Conservation (phyloP, 2,888 invertebrate species). For the Amphipyra berbera region DNA sequence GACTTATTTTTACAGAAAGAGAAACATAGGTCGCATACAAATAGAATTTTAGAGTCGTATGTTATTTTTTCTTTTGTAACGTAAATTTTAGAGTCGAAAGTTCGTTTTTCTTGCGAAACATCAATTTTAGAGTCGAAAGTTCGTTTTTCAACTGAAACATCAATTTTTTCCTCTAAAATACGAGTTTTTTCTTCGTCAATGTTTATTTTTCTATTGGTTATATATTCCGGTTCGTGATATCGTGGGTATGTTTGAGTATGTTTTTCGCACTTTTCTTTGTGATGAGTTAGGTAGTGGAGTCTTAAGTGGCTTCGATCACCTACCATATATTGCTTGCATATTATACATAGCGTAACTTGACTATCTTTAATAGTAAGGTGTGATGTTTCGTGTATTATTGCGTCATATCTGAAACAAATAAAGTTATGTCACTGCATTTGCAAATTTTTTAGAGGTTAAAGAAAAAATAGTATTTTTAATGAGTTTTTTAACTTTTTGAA, state of each 20-base stretch:
- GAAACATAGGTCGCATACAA: constrained; percentile 66
- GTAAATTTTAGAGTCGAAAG: neutral
- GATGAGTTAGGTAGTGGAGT: constrained; percentile 29
- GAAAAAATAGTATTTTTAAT: no score
- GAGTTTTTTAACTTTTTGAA: no score
- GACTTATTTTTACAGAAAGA: constrained; percentile 59
- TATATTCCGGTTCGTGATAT: neutral
- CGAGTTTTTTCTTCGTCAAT: constrained; percentile 8
- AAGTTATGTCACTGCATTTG: no score
- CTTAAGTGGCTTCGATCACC: constrained; percentile 41
- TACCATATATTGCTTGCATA: constrained; percentile 65
- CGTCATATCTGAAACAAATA: constrained; percentile 63
- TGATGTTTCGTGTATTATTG: constrained; percentile 64
- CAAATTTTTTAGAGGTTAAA: no score
- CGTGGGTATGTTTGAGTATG: neutral
- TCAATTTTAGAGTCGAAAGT: neutral
- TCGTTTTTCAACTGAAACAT: neutral
- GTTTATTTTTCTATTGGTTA: neutral
- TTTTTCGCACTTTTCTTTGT: constrained; percentile 5
- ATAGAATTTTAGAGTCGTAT: constrained; percentile 12
- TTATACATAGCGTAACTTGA: constrained; percentile 54
- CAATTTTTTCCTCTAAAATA: no score
- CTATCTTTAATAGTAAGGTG: constrained; percentile 58
- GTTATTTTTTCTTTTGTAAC: neutral
- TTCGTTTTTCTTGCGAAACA: neutral